Evolutionary conservation across 2,797 vertebrate species (phyloP), one percentile per base, ranked within the genome.

Genomic region (Esox lucius): DNA sequence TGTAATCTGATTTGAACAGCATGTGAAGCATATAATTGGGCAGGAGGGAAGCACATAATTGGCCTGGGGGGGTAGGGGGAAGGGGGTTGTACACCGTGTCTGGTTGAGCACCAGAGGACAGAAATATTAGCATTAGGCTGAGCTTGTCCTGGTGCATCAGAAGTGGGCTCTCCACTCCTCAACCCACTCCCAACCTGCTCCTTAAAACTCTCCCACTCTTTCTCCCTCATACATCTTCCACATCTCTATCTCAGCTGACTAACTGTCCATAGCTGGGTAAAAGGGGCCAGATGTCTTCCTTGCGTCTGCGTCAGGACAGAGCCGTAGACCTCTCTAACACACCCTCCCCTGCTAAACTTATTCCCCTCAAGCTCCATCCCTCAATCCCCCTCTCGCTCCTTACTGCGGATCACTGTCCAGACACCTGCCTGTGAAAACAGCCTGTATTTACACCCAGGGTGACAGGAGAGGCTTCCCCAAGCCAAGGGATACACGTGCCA

Each of bases 231-330:
- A n/a, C n/a, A n/a, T 31, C 22, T 79, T 83, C 77, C 71, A 76
- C 69, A 66, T 62, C 68, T 64, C 56, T 64, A 4, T 53, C 42
- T 22, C 68, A 66, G 16, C 64, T 26, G 3, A 26, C 26, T 28
- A 42, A 33, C 13, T 15, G 16, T 13, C 4, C 51, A 65, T 76
- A 73, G 79, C 53, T 85, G 82, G 84, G 79, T 82, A 82, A 88
- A 87, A 89, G 76, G 17, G 49, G 66, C 79, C 59, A 78, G 83
- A 24, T 16, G 72, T 85, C 81, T 22, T 81, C 76, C 81, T 86
- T 62, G 4, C 78, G 78, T 81, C 87, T 81, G 84, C n/a, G 84
- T 81, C 78, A 78, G 80, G 80, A 72, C 70, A 68, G 74, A 78
- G 78, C 77, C 68, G 70, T 76, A 72, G 79, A 81, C 83, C 73